Evolutionary conservation across 2,113 vertebrate species (phyloP).

Genomic region (Cynocephalus volans): DNA sequence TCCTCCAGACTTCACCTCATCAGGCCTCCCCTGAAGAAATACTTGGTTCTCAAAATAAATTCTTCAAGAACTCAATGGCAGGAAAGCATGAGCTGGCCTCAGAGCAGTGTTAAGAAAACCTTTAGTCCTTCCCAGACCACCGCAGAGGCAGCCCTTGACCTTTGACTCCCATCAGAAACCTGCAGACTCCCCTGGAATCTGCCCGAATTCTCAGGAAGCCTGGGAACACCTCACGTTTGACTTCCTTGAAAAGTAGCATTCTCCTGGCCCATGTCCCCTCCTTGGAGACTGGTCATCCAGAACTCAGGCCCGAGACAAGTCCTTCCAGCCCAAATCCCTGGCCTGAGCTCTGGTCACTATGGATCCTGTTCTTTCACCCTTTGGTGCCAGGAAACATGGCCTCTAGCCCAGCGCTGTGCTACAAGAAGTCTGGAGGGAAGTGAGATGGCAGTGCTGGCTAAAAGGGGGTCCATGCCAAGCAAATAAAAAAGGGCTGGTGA

Average conservation of each 20-base stretch:
- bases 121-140: background rate
- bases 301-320: background rate
- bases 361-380: background rate
- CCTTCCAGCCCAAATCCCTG: background rate
- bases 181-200: background rate
- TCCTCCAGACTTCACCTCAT: background rate
- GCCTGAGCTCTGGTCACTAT: background rate
- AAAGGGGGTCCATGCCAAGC: background rate
- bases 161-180: background rate
- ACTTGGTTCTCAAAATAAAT: background rate
- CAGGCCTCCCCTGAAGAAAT: background rate
- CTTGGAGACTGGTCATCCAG: background rate
- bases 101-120: background rate
- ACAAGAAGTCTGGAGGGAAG: background rate
- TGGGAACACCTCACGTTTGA: background rate
- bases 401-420: background rate
- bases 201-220: background rate
- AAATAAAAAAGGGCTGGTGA: background rate
- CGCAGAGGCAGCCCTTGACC: background rate
- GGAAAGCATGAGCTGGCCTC: background rate
- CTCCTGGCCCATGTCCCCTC: background rate
- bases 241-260: too few relatives aligned
- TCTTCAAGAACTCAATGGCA: background rate
- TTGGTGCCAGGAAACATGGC: background rate
- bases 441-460: background rate